Conservation (phyloP, 1,140 invertebrate species). For the Cydia pomonella region DNA sequence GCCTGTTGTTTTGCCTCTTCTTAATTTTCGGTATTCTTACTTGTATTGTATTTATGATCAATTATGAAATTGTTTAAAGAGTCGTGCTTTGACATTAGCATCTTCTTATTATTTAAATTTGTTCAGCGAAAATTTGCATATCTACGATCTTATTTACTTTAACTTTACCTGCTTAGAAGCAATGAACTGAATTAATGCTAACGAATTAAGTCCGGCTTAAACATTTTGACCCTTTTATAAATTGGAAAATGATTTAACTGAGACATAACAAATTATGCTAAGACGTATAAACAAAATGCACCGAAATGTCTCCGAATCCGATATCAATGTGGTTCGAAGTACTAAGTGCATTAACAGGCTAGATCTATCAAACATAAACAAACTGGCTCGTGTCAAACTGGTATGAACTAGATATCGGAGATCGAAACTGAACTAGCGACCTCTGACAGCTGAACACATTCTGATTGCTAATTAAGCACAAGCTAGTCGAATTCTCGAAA, state of each 20-base stretch:
- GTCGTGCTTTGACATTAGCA: no score
- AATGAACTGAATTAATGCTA: background rate
- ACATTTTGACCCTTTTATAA: background rate
- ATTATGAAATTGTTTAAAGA: no score
- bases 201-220: background rate
- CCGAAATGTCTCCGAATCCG: background rate
- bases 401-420: conserved; percentile 39
- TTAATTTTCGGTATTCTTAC: no score
- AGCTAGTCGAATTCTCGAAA: background rate
- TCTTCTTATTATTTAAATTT: no score
- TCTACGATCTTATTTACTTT: background rate
- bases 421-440: background rate
- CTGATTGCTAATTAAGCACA: background rate
- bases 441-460: conserved; percentile 17
- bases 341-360: background rate
- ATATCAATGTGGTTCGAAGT: background rate
- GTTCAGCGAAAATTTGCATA: background rate
- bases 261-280: background rate
- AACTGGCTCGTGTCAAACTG: conserved; percentile 55
- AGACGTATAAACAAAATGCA: background rate
- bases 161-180: background rate
- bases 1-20: no score
- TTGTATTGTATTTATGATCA: no score
- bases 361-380: conserved; percentile 28
- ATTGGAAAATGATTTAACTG: background rate